phyloP scores from a whole-genome alignment of 2,797 vertebrate genomes.

The Tauraco hartlaubi region DNA sequence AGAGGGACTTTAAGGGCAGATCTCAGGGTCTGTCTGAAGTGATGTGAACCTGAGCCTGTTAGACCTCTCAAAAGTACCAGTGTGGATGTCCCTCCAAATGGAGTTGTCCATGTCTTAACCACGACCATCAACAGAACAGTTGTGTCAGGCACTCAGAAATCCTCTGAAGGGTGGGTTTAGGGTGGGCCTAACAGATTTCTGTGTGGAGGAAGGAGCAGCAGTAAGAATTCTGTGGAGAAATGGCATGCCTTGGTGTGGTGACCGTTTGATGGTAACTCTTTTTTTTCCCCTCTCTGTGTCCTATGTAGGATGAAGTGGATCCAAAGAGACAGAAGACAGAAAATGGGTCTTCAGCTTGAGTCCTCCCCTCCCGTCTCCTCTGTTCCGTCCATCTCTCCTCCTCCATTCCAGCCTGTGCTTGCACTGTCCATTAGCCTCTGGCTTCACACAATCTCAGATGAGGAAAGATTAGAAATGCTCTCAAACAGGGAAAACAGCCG shows the following conservation, averaged over 20 bases:
- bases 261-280: background rate
- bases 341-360: constrained; percentile 82
- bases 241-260: background rate
- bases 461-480: constrained; percentile 53
- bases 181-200: background rate
- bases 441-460: constrained; percentile 63
- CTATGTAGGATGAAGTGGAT: constrained; percentile 80
- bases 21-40: background rate
- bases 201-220: background rate
- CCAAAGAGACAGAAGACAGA: constrained; percentile 86
- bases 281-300: background rate
- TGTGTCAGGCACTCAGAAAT: background rate
- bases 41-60: background rate
- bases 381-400: constrained; percentile 43
- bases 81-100: background rate
- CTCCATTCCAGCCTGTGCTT: constrained; percentile 68
- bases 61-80: background rate
- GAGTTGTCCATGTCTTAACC: background rate
- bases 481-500: constrained; percentile 32
- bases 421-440: constrained; percentile 55
- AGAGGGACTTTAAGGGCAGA: background rate
- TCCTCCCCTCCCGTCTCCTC: constrained; percentile 11
- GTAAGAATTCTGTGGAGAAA: background rate
- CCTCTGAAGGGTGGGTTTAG: background rate
- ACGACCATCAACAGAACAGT: rapidly evolving